Percentiles rank a stretch among this genome's conserved stretches.
phyloP scores from a whole-genome alignment of 2,797 vertebrate species.

The Sebastes elongatus region DNA sequence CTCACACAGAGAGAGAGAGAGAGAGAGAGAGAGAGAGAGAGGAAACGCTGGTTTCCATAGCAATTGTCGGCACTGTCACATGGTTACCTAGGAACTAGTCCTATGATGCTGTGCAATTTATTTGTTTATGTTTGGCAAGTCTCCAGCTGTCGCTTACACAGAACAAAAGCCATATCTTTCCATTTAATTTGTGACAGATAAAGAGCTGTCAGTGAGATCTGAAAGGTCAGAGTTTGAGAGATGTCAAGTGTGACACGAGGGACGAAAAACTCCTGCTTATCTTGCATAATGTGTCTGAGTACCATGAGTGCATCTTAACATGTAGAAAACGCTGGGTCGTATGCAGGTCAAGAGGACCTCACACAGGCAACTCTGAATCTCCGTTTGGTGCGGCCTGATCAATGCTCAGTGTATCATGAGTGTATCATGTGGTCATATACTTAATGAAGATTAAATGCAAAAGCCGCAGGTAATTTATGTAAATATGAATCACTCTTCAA shows the following conservation, averaged over 20 bases:
- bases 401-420: not conserved
- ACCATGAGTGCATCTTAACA: not conserved
- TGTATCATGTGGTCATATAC: not conserved
- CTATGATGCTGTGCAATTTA: constrained; percentile 56
- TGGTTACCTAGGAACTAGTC: constrained; percentile 79
- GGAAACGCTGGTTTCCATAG: constrained; percentile 76
- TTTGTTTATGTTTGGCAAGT: constrained; percentile 64
- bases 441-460: constrained; percentile 29
- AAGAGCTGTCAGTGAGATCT: not conserved
- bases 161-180: constrained; percentile 31
- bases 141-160: constrained; percentile 29
- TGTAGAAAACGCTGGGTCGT: constrained; percentile 16
- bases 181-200: constrained; percentile 13
- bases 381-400: not conserved
- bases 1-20: constrained; percentile 27
- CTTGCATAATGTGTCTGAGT: not conserved
- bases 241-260: not conserved
- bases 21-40: not conserved
- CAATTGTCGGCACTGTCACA: constrained; percentile 76
- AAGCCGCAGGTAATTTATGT: constrained; percentile 10
- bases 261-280: not conserved
- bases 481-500: constrained; percentile 40
- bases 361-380: constrained; percentile 1
- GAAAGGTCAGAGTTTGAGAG: constrained; percentile 11
- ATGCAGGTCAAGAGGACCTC: constrained; percentile 31